These are phyloP conservation scores for Sarotherodon lohbergeri DNA, from an alignment of 2,113 vertebrate species.

Conservation along the genomic window DNA sequence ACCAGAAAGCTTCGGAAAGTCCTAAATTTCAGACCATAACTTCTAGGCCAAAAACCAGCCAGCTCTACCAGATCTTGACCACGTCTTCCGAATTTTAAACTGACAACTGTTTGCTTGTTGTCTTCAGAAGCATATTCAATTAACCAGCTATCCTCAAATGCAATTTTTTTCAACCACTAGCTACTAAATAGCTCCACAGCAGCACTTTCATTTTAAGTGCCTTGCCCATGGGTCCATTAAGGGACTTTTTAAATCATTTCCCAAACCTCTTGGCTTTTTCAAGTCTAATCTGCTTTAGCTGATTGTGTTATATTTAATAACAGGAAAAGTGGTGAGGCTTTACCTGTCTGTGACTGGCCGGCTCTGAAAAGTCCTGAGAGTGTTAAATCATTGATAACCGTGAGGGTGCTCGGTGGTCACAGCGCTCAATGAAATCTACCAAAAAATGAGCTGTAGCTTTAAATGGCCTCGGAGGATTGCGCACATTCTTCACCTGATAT, in stretches of 20 bases:
- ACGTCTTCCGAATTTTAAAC: background rate
- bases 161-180: background rate
- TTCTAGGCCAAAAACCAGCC: background rate
- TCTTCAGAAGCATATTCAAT: background rate
- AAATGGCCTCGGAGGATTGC: constrained; percentile 52
- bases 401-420: constrained; percentile 15
- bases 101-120: background rate
- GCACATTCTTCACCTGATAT: constrained; percentile 59
- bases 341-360: background rate
- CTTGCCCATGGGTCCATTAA: background rate
- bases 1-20: background rate
- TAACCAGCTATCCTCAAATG: background rate
- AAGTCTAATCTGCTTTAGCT: background rate
- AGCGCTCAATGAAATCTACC: constrained; percentile 48
- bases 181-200: background rate
- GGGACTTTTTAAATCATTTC: constrained; percentile 3
- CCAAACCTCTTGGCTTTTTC: background rate
- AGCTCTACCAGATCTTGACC: background rate
- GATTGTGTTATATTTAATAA: constrained; percentile 27
- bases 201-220: background rate
- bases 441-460: constrained; percentile 54
- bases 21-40: background rate
- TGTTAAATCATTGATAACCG: constrained; percentile 56
- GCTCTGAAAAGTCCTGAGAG: constrained; percentile 18
- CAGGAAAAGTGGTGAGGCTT: background rate